Conservation (phyloP, 2,888 invertebrate genomes). For the Limnephilus lunatus region DNA sequence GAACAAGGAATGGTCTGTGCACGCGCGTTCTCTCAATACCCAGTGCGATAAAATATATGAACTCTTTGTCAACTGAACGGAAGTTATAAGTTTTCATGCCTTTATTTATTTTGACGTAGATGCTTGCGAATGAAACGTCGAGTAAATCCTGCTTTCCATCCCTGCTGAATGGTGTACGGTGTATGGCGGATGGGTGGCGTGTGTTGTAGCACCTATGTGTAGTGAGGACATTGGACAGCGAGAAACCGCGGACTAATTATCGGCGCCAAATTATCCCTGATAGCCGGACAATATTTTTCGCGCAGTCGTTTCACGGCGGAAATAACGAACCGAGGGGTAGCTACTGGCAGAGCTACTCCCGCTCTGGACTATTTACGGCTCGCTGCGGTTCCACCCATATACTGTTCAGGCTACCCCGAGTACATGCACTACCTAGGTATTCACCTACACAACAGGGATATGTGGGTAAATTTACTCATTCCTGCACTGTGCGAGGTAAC, state of each 20-base stretch:
- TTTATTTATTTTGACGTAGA: neutral
- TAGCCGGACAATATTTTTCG: slow-evolving; percentile 12
- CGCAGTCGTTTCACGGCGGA: slow-evolving; percentile 3
- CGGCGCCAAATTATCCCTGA: slow-evolving; percentile 9
- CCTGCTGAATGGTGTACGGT: neutral
- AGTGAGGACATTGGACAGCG: neutral
- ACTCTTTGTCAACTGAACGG: neutral
- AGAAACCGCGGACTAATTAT: slow-evolving; percentile 9
- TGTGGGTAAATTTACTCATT: neutral
- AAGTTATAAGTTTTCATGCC: neutral
- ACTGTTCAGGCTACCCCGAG: neutral
- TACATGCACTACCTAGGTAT: too few species aligned
- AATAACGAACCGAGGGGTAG: neutral
- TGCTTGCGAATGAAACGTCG: neutral
- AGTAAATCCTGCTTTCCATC: neutral
- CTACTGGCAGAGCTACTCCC: neutral
- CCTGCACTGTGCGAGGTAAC: slow-evolving; percentile 4
- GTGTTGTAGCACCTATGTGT: neutral
- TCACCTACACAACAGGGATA: neutral
- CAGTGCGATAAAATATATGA: neutral
- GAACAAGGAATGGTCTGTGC: too few species aligned
- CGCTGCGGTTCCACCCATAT: neutral
- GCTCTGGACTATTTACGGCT: neutral
- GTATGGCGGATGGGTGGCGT: neutral
- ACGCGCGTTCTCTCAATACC: too few species aligned